Percentiles rank a stretch among this genome's conserved stretches.
Evolutionary conservation across 2,888 invertebrate genomes (phyloP).

Genomic region (Panopea generosa): DNA sequence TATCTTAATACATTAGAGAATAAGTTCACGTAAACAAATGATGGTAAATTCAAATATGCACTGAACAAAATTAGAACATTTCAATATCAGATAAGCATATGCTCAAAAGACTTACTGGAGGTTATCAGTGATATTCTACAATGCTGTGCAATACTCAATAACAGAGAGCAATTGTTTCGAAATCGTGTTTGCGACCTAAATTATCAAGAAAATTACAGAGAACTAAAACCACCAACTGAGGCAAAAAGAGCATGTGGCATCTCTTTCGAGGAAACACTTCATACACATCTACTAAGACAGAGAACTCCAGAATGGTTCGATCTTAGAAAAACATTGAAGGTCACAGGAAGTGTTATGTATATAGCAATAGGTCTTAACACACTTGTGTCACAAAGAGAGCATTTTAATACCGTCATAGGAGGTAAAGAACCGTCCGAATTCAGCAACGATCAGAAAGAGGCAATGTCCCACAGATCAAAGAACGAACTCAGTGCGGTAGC

Average conservation of each 20-base stretch:
- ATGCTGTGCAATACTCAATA: too few relatives aligned
- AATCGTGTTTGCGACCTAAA: not conserved
- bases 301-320: conserved; percentile 25
- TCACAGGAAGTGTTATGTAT: conserved; percentile 38
- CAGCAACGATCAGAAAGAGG: conserved; percentile 8
- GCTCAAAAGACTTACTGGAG: not conserved
- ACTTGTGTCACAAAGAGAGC: conserved; percentile 17
- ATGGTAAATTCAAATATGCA: conserved; percentile 5
- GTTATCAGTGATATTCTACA: too few relatives aligned
- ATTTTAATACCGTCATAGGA: conserved; percentile 26
- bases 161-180: too few relatives aligned
- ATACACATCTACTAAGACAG: conserved; percentile 18
- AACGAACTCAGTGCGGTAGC: conserved; percentile 32
- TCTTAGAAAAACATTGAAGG: conserved; percentile 21
- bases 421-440: not conserved
- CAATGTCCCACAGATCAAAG: conserved; percentile 17
- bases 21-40: conserved; percentile 4
- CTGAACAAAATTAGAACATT: conserved; percentile 4
- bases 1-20: not conserved
- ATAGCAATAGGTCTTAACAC: conserved; percentile 23
- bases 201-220: conserved; percentile 15
- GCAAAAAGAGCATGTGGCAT: not conserved
- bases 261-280: not conserved
- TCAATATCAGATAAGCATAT: conserved; percentile 2
- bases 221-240: conserved; percentile 8